Base-by-base conservation (phyloP, 2,113 vertebrate species). In the Nothobranchius furzeri region DNA sequence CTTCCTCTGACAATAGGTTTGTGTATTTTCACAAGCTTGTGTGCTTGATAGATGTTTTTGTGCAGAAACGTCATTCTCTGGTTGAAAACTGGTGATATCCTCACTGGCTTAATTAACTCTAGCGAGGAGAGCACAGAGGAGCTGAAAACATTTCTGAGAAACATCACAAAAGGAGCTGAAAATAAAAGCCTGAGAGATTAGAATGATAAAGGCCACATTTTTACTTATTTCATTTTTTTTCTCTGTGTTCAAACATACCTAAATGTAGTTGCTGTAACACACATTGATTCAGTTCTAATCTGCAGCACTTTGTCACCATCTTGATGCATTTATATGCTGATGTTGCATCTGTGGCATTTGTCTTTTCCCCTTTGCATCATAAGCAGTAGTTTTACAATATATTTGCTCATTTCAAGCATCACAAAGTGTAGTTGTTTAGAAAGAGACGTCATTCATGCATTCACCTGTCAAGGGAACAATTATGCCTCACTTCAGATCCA, bases 1-100 rank as follows among this genome's bases (percentile, higher is more conserved):
- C 61, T 81, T 47, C 69, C 56, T 79, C 86, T 90, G 92, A 94
- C 93, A 94, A 94, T 89, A 85, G 9, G 87, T 89, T 90, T 94
- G 68, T 85, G 85, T 82, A 88, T 93, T 90, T 87, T 79, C 73
- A 83, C 86, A 85, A 76, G 74, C 79, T 82, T 15, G 55, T 90
- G 90, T 89, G 92, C 88, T 84, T 89, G 47, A 62, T 66, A 37
- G 15, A 57, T 68, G 76, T 82, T 84, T 60, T 73, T 6, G 2
- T 65, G 53, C 30, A 62, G 60, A 85, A 70, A 79, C 86, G 65
- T 49, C 43, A 14, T 5, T 62, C 54, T 78, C 64, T 64, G 53
- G 51, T 40, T 5, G 53, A 43, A 63, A 15, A 17, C 20, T 36
- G 12, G 8, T 49, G 52, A 64, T 69, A 17, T 73, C 20, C 25